Conservation (phyloP, 2,113 vertebrate genomes). For the Montifringilla adamsi region DNA sequence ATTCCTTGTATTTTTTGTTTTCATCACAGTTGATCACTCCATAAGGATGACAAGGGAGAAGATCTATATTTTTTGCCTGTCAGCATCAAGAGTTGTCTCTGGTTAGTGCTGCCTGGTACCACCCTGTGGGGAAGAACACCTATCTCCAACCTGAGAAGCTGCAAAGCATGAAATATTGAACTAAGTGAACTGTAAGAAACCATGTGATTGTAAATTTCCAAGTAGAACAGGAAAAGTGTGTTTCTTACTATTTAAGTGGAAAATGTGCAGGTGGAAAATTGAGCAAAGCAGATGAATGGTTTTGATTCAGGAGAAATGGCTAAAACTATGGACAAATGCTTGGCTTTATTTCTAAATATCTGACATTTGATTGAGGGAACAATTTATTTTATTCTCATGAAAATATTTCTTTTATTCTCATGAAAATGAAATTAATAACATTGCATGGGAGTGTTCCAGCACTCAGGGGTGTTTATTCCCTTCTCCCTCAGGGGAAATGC, state of each 20-base stretch:
- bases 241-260: neutral
- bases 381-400: no score
- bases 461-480: neutral
- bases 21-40: neutral
- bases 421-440: rapidly evolving
- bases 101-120: neutral
- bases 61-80: neutral
- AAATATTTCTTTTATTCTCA: neutral
- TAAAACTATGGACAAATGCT: neutral
- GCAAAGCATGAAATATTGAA: neutral
- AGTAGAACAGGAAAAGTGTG: neutral
- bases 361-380: neutral
- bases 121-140: neutral
- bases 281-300: neutral
- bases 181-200: neutral
- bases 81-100: neutral
- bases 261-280: neutral
- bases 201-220: neutral
- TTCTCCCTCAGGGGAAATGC: neutral
- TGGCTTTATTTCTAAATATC: neutral
- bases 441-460: no score
- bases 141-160: neutral
- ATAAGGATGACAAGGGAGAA: neutral
- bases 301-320: neutral
- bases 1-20: neutral